These are phyloP conservation scores for Enteromius trimaculatus DNA, from an alignment of 2,797 vertebrate species.

Conservation along the genomic window DNA sequence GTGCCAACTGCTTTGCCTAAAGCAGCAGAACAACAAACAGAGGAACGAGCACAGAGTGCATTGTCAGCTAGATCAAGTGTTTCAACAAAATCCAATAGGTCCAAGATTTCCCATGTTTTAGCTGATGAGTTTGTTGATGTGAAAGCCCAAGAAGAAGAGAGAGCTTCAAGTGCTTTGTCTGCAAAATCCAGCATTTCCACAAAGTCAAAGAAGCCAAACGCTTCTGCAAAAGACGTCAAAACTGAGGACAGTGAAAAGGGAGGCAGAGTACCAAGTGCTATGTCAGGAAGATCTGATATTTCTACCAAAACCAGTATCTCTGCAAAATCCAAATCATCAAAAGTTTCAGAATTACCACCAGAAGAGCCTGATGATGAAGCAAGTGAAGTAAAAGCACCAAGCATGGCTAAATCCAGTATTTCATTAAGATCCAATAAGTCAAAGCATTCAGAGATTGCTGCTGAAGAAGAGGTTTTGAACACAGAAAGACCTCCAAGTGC, in stretches of 20 bases:
- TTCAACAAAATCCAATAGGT: slow-evolving; percentile 60
- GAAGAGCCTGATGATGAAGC: slow-evolving; percentile 10
- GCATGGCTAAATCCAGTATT: slow-evolving; percentile 56
- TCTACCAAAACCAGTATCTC: slow-evolving; percentile 42
- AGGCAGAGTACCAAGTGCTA: slow-evolving; percentile 26
- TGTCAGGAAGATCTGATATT: slow-evolving; percentile 44
- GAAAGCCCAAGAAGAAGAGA: slow-evolving; percentile 13
- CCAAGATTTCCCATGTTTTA: slow-evolving; percentile 58
- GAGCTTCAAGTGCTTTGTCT: slow-evolving; percentile 26
- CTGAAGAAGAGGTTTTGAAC: slow-evolving; percentile 18
- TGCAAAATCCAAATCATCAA: slow-evolving; percentile 29
- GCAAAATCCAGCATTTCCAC: slow-evolving; percentile 50
- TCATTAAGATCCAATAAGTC: slow-evolving; percentile 63
- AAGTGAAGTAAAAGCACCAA: slow-evolving; percentile 25
- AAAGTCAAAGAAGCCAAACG: slow-evolving; percentile 57
- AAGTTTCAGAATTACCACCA: slow-evolving; percentile 7
- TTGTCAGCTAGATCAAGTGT: slow-evolving; percentile 58
- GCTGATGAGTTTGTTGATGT: slow-evolving; percentile 2
- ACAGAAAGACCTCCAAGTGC: slow-evolving; percentile 33
- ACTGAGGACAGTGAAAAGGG: not conserved
- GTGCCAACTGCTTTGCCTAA: not conserved
- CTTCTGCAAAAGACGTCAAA: not conserved
- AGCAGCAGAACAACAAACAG: slow-evolving; percentile 34
- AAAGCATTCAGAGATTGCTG: slow-evolving; percentile 45
- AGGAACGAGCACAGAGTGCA: slow-evolving; percentile 44